A percentile compares a stretch with the other conserved stretches of the same genome.
Conservation (phyloP, 2,113 vertebrate species). For the Climacteris rufus region DNA sequence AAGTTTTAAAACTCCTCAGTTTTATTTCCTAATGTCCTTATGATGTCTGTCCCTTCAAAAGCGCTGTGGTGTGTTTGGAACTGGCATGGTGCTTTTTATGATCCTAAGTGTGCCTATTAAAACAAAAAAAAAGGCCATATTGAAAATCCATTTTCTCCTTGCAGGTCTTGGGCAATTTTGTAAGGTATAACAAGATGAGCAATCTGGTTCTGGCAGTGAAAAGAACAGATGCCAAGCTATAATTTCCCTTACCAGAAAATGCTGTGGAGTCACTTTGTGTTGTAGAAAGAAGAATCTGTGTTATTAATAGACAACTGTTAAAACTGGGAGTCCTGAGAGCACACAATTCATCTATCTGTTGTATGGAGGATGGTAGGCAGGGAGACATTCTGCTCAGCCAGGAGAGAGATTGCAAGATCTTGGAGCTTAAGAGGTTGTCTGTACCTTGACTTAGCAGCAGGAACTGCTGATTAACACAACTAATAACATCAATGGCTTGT, state of each 20-base stretch:
- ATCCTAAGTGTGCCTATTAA: slow-evolving; percentile 37
- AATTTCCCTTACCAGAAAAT: slow-evolving; percentile 58
- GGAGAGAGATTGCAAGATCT: background rate
- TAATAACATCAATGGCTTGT: background rate
- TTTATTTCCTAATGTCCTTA: background rate
- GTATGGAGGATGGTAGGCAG: background rate
- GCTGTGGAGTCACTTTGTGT: slow-evolving; percentile 50
- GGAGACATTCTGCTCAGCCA: background rate
- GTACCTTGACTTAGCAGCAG: background rate
- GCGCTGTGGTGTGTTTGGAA: background rate
- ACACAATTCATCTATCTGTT: background rate
- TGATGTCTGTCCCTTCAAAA: background rate
- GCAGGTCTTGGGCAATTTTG: slow-evolving; percentile 55
- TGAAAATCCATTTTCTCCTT: slow-evolving; percentile 66
- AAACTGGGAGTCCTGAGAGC: slow-evolving; percentile 1
- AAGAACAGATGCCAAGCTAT: slow-evolving; percentile 65
- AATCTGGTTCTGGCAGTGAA: slow-evolving; percentile 66
- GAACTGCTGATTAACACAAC: background rate
- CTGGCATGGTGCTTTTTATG: background rate
- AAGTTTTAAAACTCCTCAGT: background rate
- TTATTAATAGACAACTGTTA: slow-evolving; percentile 46
- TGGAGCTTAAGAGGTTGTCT: background rate
- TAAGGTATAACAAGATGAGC: slow-evolving; percentile 67
- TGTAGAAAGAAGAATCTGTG: background rate
- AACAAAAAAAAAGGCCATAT: slow-evolving; percentile 4